Base-by-base conservation (phyloP, 2,888 invertebrate genomes). In the Melinopterus prodromus region DNA sequence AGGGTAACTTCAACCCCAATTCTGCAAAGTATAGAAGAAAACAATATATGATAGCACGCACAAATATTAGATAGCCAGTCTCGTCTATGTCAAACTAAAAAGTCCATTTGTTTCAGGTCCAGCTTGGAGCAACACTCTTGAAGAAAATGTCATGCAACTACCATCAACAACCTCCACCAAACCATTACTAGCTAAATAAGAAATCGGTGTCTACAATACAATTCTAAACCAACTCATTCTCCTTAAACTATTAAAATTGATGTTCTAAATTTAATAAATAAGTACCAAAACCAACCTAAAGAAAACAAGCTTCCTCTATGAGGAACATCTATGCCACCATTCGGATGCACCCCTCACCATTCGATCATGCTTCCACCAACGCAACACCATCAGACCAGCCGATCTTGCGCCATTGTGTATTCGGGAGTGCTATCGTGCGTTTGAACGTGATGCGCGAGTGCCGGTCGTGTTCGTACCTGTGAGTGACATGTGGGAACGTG, bases 401-500 rank as follows among this genome's bases (percentile, higher is more conserved):
- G 12, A 53, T 53, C 26, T 26, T 26, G 12, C 53, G 9, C 7
- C 53, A 53, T 53, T 7, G 53, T 9, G 12, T 53, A 53, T 37
- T 16, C 53, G 16, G 37, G 77, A 16, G 53, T 76, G 76, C 5
- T 12, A 53, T 53, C 53, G 53, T 9, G 53, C 12, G 53, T 53
- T 53, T 53, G 53, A 53, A 53, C 53, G 53, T 53, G 53, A 53
- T 53, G 53, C 53, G 53, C 53, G 53, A 53, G 53, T 53, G 53
- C 12, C 53, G 53, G 53, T 12, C 53, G 74, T 35, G 74, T 36
- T 35, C 26, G 74, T 6, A 74, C 74, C 35, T 74, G 26, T 74
- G 74, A 74, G 79, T 77, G 81, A 80, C 82, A 82, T 83, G 84
- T 82, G 83, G 83, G 84, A 84, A 84, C 85, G 83, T 86, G 83